Base-by-base conservation (phyloP, 2,113 vertebrate species). In the Pollimyrus isidori region DNA sequence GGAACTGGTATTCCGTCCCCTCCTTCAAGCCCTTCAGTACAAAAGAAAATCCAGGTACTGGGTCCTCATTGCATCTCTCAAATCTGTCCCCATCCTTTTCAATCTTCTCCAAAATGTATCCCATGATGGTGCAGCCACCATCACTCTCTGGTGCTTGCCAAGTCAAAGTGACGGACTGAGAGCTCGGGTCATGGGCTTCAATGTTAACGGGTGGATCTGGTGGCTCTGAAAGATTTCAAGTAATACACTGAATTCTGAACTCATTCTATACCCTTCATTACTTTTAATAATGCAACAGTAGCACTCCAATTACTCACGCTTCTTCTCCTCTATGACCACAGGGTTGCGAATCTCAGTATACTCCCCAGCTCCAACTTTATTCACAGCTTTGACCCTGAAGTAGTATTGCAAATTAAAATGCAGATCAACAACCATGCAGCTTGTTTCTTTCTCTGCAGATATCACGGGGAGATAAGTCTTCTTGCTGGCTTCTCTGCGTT, bases 351-450 rank as follows among this genome's bases (percentile, higher is more conserved):
- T 95, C 92, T 98, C 98, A 94, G 98, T 92, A 89, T 97, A 97
- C 92, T 96, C 95, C 65, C 98, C 98, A 42, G 96, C 96, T 89
- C 98, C 98, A 53, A 99, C 97, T 93, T 97, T 96, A 95, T 99
- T 99, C 92, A 99, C 95, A 50, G 98, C 98, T 93, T 98, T 98
- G 86, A 99, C 98, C 91, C 98, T 96, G 96, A 99, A 99, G 93
- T 97, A 97, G 94, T 99, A 99, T 96, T 99, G 97, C 86, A 96
- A 94, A 92, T 97, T 99, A 65, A 97, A 91, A n/a, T 97, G 98
- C 52, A 99, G 97, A 91, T 99, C 98, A 93, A 98, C 99, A 88
- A 98, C 96, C 9, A 92, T 93, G 95, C 93, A 96, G 45, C 94
- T 95, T 52, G 98, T 94, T 91, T 97, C 94, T 88, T 99, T 97